phyloP scores from a whole-genome alignment of 2,797 vertebrate genomes.

The Pseudomugil tenellus region DNA sequence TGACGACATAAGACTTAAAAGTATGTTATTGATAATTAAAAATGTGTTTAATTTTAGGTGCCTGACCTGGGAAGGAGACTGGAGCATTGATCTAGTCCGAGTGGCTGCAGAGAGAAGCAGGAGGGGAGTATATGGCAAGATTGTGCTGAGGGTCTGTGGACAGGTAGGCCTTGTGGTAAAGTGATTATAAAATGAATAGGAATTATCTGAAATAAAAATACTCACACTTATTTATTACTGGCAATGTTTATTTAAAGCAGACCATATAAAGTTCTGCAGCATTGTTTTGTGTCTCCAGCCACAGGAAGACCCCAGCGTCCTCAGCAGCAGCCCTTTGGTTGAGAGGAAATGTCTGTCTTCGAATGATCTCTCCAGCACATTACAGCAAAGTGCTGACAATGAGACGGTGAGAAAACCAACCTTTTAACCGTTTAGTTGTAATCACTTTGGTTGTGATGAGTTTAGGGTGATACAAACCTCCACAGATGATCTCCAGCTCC shows the following conservation, averaged over 20 bases:
- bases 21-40: not conserved
- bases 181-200: not conserved
- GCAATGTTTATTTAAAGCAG: no score
- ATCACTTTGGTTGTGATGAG: not conserved
- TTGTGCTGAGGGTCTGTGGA: conserved; percentile 83
- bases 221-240: no score
- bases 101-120: conserved; percentile 79
- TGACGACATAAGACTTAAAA: not conserved
- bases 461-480: not conserved
- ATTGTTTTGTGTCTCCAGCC: conserved; percentile 8
- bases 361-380: conserved; percentile 59
- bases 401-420: conserved; percentile 65
- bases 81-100: conserved; percentile 81
- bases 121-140: conserved; percentile 84
- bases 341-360: conserved; percentile 58
- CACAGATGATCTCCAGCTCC: conserved; percentile 64
- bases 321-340: conserved; percentile 72
- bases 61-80: conserved; percentile 88
- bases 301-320: conserved; percentile 61
- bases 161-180: conserved; percentile 69
- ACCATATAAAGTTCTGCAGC: not conserved
- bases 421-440: not conserved
- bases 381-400: conserved; percentile 53
- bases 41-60: conserved; percentile 75
- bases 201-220: not conserved